These are phyloP conservation scores for Hycleus phaleratus DNA, from an alignment of 1,140 invertebrate genomes.

Conservation along the genomic window DNA sequence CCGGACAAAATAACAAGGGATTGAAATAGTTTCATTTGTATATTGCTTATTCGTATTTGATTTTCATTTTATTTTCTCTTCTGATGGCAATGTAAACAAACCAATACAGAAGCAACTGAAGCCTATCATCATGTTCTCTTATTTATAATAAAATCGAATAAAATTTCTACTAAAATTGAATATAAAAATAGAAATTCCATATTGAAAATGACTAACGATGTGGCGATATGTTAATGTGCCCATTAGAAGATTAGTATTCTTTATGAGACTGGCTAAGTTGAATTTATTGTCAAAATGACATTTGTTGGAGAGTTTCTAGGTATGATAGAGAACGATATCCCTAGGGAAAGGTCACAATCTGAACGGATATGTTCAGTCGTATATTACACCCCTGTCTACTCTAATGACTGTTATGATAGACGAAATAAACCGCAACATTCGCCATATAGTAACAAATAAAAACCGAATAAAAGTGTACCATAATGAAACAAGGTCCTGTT, in stretches of 20 bases:
- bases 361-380: conserved; percentile 20
- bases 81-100: too few relatives aligned
- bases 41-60: too few relatives aligned
- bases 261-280: conserved; percentile 5
- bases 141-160: too few relatives aligned
- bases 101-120: too few relatives aligned
- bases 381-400: conserved; percentile 19
- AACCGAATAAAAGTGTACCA: conserved; percentile 13
- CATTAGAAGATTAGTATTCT: conserved; percentile 11
- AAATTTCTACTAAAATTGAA: too few relatives aligned
- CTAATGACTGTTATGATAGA: conserved; percentile 21
- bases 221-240: conserved; percentile 1
- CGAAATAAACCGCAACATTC: conserved; percentile 15
- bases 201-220: too few relatives aligned
- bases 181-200: too few relatives aligned
- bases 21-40: too few relatives aligned
- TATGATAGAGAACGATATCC: conserved; percentile 14
- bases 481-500: conserved; percentile 10
- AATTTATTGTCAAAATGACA: conserved; percentile 16
- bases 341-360: conserved; percentile 14
- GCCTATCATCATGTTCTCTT: too few relatives aligned
- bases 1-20: too few relatives aligned
- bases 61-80: too few relatives aligned
- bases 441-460: conserved; percentile 13
- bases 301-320: conserved; percentile 6